Conservation (phyloP, 1,140 invertebrate species). For the Drosophila sproati region DNA sequence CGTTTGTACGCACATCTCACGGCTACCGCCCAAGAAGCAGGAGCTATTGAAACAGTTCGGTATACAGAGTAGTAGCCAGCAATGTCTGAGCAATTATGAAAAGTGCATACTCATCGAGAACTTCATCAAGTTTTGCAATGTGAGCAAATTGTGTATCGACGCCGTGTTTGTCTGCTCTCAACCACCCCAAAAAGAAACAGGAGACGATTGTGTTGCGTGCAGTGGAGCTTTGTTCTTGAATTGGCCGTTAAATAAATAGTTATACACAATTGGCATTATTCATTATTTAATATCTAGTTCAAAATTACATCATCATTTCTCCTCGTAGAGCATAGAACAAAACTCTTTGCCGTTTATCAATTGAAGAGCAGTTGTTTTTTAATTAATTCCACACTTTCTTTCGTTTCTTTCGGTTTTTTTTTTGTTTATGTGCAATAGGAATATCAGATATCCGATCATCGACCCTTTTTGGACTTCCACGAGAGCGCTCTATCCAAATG, state of each 20-base stretch:
- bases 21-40: constrained; percentile 84
- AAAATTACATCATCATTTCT: constrained; percentile 70
- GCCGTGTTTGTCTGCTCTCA: constrained; percentile 18
- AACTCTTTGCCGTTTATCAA: constrained; percentile 59
- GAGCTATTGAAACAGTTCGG: constrained; percentile 84
- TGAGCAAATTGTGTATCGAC: constrained; percentile 76
- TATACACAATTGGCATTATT: constrained; percentile 55
- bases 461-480: constrained; percentile 85
- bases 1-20: constrained; percentile 82
- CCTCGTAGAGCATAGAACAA: constrained; percentile 60
- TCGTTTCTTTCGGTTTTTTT: constrained; percentile 2
- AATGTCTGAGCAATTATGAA: constrained; percentile 84
- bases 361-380: neutral
- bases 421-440: constrained; percentile 54
- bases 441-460: constrained; percentile 85
- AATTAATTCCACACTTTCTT: constrained; percentile 25
- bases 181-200: constrained; percentile 5
- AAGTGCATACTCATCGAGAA: constrained; percentile 85
- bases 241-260: constrained; percentile 23
- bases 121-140: constrained; percentile 85
- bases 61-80: constrained; percentile 84
- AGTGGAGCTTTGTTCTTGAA: constrained; percentile 75
- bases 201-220: constrained; percentile 36
- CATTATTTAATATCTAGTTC: constrained; percentile 36
- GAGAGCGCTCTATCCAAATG: constrained; percentile 84